A percentile compares a stretch with the other conserved stretches of the same genome.
Evolutionary conservation across 2,888 invertebrate species (phyloP).

Genomic region (Slavum lentiscoides): DNA sequence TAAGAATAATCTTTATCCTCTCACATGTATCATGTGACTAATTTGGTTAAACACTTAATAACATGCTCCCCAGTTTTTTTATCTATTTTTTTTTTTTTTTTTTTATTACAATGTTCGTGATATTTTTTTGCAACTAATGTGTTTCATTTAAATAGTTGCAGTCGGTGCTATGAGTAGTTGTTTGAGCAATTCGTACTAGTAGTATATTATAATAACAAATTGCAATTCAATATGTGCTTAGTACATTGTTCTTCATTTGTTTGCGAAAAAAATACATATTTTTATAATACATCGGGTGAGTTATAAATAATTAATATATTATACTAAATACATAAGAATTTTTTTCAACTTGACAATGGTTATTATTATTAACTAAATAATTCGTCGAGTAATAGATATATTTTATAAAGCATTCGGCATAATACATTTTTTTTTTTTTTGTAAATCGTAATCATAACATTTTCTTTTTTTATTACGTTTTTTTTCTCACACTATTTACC

Average conservation of each 20-base stretch:
- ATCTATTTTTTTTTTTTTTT: not conserved
- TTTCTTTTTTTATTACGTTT: not conserved
- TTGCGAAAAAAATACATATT: constrained; percentile 17
- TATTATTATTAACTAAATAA: constrained; percentile 6
- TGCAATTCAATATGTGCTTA: constrained; percentile 29
- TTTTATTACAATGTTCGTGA: constrained; percentile 20
- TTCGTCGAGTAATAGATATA: constrained; percentile 45
- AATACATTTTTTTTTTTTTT: constrained; percentile 11
- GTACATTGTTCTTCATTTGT: constrained; percentile 33
- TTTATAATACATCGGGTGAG: constrained; percentile 17
- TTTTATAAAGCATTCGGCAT: constrained; percentile 50
- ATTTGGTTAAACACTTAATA: constrained; percentile 29
- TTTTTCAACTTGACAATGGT: not conserved
- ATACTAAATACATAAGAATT: not conserved
- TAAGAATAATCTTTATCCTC: constrained; percentile 29
- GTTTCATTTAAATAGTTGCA: constrained; percentile 18
- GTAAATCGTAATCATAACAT: not conserved
- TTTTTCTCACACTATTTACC: not conserved
- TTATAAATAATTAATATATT: not conserved
- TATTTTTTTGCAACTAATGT: constrained; percentile 17
- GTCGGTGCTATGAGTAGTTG: constrained; percentile 7
- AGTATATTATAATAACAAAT: constrained; percentile 6
- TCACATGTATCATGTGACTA: constrained; percentile 44
- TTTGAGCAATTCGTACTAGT: not conserved
- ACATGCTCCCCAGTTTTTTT: constrained; percentile 10